These are phyloP conservation scores for Tauraco erythrolophus DNA, from an alignment of 2,113 vertebrate genomes.

Conservation along the genomic window DNA sequence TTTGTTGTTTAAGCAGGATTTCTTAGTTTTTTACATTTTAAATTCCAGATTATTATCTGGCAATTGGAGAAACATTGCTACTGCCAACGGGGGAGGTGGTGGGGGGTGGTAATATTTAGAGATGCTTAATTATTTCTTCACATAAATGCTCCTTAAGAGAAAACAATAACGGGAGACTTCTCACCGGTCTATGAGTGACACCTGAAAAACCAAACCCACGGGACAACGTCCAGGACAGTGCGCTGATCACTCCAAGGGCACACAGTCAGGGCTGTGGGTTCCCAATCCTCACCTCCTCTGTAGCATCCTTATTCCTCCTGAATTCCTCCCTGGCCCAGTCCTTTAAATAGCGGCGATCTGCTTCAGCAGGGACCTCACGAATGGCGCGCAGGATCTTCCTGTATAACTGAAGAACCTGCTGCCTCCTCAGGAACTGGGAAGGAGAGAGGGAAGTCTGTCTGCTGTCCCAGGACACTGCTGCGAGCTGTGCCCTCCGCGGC, in stretches of 20 bases:
- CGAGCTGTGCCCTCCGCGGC: fast-evolving
- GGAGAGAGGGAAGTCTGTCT: neutral
- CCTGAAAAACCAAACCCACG: fast-evolving
- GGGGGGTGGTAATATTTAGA: fast-evolving
- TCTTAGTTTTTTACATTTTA: neutral
- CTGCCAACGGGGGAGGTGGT: no score
- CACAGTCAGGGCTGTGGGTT: fast-evolving
- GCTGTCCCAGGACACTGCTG: fast-evolving
- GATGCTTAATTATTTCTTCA: neutral
- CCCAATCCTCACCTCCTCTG: constrained; percentile 80
- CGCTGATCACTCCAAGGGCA: fast-evolving
- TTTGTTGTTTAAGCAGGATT: neutral
- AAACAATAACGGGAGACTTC: fast-evolving
- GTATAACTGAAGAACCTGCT: constrained; percentile 88
- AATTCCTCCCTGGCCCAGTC: constrained; percentile 93
- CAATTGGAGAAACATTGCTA: neutral
- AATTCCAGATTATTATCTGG: neutral
- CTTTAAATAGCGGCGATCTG: constrained; percentile 83
- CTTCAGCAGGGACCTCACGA: constrained; percentile 79
- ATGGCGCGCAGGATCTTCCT: constrained; percentile 85
- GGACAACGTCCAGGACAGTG: fast-evolving
- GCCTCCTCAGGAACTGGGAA: constrained; percentile 90
- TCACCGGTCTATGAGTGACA: fast-evolving
- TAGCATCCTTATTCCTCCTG: constrained; percentile 85
- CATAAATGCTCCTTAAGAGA: neutral